Conservation (phyloP, 2,888 invertebrate species). For the Sesamia inferens region DNA sequence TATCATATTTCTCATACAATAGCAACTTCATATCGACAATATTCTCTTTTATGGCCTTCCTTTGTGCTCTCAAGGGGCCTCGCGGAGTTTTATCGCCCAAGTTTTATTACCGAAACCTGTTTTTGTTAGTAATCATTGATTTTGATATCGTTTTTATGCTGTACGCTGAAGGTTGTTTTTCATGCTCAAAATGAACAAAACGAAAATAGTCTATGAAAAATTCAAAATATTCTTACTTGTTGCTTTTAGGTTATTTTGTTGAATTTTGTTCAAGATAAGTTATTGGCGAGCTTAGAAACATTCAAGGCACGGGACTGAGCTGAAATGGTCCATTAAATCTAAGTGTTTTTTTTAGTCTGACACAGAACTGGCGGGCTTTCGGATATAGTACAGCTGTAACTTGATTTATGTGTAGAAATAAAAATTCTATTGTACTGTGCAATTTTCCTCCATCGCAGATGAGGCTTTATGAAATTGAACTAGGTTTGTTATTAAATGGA, state of each 20-base stretch:
- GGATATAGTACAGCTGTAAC: constrained; percentile 41
- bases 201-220: constrained; percentile 2
- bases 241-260: constrained; percentile 36
- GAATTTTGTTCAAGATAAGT: constrained; percentile 26
- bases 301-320: constrained; percentile 56
- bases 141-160: constrained; percentile 62
- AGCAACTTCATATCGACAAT: constrained; percentile 63
- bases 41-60: constrained; percentile 71
- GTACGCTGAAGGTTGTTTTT: constrained; percentile 29
- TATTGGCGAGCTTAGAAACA: constrained; percentile 52
- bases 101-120: constrained; percentile 76
- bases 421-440: constrained; percentile 17
- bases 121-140: constrained; percentile 73
- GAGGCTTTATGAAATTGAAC: constrained; percentile 12
- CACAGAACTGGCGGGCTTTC: constrained; percentile 23
- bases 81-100: constrained; percentile 75
- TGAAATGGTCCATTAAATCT: constrained; percentile 56
- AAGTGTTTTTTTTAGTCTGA: constrained; percentile 36
- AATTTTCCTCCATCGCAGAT: constrained; percentile 17
- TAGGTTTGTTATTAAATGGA: constrained; percentile 25
- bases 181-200: neutral
- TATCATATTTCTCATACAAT: constrained; percentile 58
- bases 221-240: constrained; percentile 34
- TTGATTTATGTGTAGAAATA: constrained; percentile 50
- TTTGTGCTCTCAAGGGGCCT: constrained; percentile 67